Base-by-base conservation (phyloP, 1,140 invertebrate genomes). In the Euborellia annulipes region DNA sequence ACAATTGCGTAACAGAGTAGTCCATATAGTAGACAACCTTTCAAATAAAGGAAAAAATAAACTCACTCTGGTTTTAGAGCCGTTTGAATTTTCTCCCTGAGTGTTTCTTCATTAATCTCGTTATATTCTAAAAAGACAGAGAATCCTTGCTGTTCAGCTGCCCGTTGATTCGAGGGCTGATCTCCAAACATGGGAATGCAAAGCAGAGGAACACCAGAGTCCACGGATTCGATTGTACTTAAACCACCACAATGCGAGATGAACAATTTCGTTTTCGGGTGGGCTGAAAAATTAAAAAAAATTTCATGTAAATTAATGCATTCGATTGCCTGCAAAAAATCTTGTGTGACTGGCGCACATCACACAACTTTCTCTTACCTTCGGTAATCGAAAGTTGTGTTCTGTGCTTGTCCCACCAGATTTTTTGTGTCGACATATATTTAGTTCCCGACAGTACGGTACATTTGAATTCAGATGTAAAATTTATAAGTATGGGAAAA, bases 221-320 rank as follows among this genome's bases (percentile, higher is more conserved):
- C 59, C 7, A 66, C 49, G 0, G 65, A 60, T 46, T 73, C 71
- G 37, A 56, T 58, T 1, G 55, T 53, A 9, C 69, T 58, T 46
- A 69, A 58, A 9, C 62, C 46, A 1, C 71, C 71, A 18, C 69
- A 69, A 40, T 73, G 71, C 6, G 63, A 64, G 11, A 73, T 59
- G 46, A 73, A 73, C 3, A 62, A 51, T 47, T 58, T 55, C 2
- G 58, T 32, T 21, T 67, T 63, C 17, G 58, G 53, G 49, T 72
- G 66, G 3, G 52, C 65, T 62, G 37, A 54, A 41, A 51, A 39
- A 4, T 11, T 6, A 11, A 27, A 27, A 6, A 27, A 6, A 11
- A 27, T 27, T 27, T 27, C 4, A 27, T 27, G n/a, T 27, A 27
- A 27, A 27, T 27, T 27, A n/a, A n/a, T n/a, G n/a, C n/a, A n/a